Percentiles rank a stretch among this genome's conserved stretches.
phyloP scores from a whole-genome alignment of 2,797 vertebrate genomes.

The Diplodus sargus region DNA sequence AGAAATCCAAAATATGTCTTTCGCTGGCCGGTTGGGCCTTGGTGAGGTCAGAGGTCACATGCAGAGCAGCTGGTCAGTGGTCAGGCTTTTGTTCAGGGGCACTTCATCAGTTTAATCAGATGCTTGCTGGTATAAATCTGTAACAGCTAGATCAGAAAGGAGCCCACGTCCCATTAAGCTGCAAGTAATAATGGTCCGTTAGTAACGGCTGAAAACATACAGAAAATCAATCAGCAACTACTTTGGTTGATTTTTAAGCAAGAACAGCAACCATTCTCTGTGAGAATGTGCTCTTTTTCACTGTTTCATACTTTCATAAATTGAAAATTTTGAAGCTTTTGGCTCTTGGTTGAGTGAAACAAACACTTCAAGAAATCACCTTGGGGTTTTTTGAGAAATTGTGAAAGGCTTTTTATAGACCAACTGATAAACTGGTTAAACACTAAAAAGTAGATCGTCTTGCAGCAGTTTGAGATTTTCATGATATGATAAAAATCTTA shows the following conservation, averaged over 20 bases:
- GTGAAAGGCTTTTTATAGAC: neutral
- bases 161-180: neutral
- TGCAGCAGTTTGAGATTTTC: too few species aligned
- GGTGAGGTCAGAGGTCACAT: conserved; percentile 38
- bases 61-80: conserved; percentile 17
- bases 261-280: neutral
- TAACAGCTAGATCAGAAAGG: neutral
- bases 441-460: neutral
- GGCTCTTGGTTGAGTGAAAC: neutral
- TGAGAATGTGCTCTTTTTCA: neutral
- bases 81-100: conserved; percentile 6
- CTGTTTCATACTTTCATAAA: neutral
- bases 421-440: neutral
- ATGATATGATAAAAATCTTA: too few species aligned
- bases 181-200: neutral
- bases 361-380: neutral
- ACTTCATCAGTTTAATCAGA: conserved; percentile 1
- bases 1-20: neutral
- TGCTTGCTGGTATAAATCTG: neutral
- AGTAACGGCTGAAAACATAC: neutral
- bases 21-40: neutral
- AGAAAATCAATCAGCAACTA: neutral
- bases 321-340: neutral
- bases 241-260: neutral
- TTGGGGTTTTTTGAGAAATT: neutral